phyloP scores from a whole-genome alignment of 2,797 vertebrate genomes.

The Loriculus beryllinus region DNA sequence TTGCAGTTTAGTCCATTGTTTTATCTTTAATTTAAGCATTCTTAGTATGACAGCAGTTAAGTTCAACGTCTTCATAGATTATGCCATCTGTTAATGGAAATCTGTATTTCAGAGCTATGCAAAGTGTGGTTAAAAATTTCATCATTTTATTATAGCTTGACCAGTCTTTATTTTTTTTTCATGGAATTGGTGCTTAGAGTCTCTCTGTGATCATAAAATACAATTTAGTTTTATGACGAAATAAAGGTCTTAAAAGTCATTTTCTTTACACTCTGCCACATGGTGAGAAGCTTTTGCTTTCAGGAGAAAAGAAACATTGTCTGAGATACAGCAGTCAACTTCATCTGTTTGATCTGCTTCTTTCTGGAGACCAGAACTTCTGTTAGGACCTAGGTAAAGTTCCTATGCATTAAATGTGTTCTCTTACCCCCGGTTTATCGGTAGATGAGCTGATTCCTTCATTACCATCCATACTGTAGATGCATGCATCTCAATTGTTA shows the following conservation, averaged over 20 bases:
- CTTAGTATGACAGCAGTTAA: not conserved
- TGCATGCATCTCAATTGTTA: not conserved
- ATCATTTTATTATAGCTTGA: not conserved
- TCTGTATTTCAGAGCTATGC: not conserved
- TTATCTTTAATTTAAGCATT: not conserved
- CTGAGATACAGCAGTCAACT: not conserved
- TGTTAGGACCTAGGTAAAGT: not conserved
- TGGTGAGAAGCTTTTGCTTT: not conserved
- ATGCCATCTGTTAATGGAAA: not conserved
- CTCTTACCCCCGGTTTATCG: rapidly evolving
- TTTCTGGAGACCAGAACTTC: not conserved
- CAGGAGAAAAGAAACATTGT: not conserved
- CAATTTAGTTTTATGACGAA: not conserved
- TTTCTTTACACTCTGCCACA: not conserved
- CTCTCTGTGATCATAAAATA: not conserved
- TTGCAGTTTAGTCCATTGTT: not conserved
- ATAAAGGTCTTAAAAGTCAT: not conserved
- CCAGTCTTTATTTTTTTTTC: not conserved
- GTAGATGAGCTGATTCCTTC: not conserved
- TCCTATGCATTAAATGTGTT: not conserved
- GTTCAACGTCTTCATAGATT: not conserved
- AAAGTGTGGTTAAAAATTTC: not conserved
- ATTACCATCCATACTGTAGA: not conserved
- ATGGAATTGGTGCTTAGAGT: not conserved
- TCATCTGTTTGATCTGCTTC: not conserved